Conservation (phyloP, 2,113 vertebrate genomes). For the Meriones unguiculatus region DNA sequence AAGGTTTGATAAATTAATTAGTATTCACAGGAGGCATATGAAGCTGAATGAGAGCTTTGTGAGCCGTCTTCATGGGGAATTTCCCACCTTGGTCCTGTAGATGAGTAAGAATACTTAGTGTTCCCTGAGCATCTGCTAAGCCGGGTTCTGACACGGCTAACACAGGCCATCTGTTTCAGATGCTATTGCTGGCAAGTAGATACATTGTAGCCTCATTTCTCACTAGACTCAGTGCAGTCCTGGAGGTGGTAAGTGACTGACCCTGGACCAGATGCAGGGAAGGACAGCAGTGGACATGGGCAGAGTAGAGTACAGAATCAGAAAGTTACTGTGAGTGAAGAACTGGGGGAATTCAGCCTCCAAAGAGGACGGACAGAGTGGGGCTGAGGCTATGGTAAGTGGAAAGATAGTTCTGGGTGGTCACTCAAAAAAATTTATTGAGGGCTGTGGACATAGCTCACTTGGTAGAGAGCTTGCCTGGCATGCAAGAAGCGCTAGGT, state of each 20-base stretch:
- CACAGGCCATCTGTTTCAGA: not conserved
- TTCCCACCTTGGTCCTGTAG: not conserved
- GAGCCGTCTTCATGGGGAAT: not conserved
- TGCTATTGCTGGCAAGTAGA: not conserved
- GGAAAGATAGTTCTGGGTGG: not conserved
- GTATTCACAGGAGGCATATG: not conserved
- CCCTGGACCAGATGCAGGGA: not conserved
- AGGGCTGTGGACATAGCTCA: not conserved
- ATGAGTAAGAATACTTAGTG: not conserved
- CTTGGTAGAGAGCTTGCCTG: not conserved
- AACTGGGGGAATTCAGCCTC: not conserved
- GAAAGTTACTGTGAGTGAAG: not conserved
- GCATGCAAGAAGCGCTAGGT: not conserved
- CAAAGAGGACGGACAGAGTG: not conserved
- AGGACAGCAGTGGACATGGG: not conserved
- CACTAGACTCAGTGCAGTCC: not conserved
- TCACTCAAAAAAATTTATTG: not conserved
- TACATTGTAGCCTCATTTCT: not conserved
- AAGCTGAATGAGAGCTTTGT: not conserved
- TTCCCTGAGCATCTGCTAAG: not conserved
- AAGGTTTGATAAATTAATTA: not conserved
- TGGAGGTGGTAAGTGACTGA: not conserved
- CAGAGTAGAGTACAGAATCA: not conserved
- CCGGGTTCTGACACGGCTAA: not conserved
- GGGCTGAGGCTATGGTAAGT: not conserved